These are phyloP conservation scores for Pocillopora damicornis DNA, from an alignment of 64 coral and sea anemone genomes.

Conservation along the genomic window DNA sequence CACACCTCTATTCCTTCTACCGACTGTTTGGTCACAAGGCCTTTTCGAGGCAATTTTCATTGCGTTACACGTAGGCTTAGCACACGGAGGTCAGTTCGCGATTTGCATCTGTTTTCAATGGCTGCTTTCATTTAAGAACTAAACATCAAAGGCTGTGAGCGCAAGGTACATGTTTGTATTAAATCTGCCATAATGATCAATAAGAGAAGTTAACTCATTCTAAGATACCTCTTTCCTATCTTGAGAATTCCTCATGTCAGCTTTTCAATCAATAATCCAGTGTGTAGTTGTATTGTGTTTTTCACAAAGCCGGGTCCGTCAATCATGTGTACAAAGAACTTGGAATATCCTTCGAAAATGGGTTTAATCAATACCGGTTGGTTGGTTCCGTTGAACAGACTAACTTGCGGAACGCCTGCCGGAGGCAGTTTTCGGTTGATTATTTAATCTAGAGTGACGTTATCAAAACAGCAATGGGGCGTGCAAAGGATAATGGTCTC, in stretches of 20 bases:
- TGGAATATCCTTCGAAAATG: too few relatives aligned
- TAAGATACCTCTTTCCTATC: slow-evolving; percentile 3
- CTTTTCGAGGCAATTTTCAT: too few relatives aligned
- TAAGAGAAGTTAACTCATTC: background rate
- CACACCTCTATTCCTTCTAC: too few relatives aligned
- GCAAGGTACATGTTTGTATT: background rate
- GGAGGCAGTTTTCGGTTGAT: background rate
- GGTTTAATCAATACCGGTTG: background rate
- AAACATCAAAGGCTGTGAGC: background rate
- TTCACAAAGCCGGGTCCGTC: background rate
- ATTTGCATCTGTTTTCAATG: too few relatives aligned
- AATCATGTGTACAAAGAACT: background rate
- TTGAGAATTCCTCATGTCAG: slow-evolving; percentile 2
- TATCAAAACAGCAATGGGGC: background rate
- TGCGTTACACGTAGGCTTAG: too few relatives aligned
- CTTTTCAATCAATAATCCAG: background rate
- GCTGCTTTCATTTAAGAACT: too few relatives aligned
- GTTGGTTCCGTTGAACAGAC: background rate
- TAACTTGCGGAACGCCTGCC: background rate
- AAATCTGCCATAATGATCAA: background rate
- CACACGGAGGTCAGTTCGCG: too few relatives aligned
- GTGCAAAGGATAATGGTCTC: background rate
- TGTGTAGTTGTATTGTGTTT: background rate
- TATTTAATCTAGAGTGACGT: background rate
- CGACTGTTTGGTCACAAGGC: too few relatives aligned